Evolutionary conservation across 37 sponge, comb jelly and placozoan genomes (phyloP).

Genomic region (Halisarca cf. caerulea): DNA sequence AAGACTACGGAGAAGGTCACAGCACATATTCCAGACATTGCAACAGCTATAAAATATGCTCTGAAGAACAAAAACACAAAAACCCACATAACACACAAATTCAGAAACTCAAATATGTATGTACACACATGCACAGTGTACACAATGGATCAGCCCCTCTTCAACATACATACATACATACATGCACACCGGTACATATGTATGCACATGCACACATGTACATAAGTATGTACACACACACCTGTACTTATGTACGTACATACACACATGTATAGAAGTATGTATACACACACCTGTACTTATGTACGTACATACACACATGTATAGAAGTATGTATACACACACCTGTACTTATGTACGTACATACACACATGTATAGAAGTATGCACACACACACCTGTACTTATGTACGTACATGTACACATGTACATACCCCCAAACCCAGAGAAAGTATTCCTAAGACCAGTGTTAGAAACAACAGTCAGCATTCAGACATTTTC

Average conservation of each 20-base stretch:
- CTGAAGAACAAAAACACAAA: conserved; percentile 25
- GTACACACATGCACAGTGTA: background rate
- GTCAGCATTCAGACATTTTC: too few species aligned
- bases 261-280: background rate
- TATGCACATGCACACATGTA: too few species aligned
- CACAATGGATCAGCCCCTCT: too few species aligned
- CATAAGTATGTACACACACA: background rate
- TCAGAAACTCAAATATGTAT: background rate
- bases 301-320: background rate
- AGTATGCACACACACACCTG: background rate
- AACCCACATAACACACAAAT: background rate
- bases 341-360: background rate
- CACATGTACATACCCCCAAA: too few species aligned
- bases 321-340: background rate
- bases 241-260: background rate
- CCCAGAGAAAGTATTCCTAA: too few species aligned
- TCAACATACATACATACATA: too few species aligned
- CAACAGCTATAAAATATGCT: conserved; percentile 77
- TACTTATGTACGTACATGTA: background rate
- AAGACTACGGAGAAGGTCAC: conserved; percentile 94
- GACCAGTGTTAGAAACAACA: too few species aligned
- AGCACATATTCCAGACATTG: conserved; percentile 85
- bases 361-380: background rate
- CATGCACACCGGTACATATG: too few species aligned
- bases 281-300: background rate